Conservation (phyloP, 2,113 vertebrate genomes). For the Sylvietta virens region DNA sequence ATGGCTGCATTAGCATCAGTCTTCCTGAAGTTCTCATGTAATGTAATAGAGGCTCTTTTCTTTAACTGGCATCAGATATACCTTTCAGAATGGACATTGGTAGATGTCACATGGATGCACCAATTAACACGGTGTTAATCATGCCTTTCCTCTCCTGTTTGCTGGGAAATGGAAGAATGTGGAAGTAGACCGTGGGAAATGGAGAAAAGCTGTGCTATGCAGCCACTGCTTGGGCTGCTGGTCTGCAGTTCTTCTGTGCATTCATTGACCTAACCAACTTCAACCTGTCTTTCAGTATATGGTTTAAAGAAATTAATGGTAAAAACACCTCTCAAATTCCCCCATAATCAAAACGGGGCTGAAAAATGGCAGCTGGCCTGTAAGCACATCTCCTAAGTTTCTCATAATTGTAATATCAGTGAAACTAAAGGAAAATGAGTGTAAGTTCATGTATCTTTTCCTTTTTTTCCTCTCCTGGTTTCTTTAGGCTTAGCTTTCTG, state of each 20-base stretch:
- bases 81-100: background rate
- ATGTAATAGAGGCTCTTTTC: background rate
- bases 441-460: background rate
- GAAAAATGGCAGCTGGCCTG: background rate
- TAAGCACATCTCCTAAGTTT: background rate
- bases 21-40: background rate
- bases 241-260: background rate
- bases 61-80: background rate
- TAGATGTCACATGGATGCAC: background rate
- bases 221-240: background rate
- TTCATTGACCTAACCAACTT: background rate
- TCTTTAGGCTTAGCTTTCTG: background rate
- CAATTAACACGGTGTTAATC: fast-evolving
- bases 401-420: background rate
- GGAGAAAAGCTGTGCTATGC: background rate
- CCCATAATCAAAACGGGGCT: background rate
- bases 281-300: background rate
- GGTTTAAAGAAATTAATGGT: background rate
- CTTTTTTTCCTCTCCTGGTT: background rate
- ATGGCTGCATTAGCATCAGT: background rate
- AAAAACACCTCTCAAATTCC: background rate
- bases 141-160: background rate
- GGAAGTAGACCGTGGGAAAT: background rate
- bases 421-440: background rate
- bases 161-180: background rate